Conservation (phyloP, 2,113 vertebrate species). For the Mandrillus leucophaeus region DNA sequence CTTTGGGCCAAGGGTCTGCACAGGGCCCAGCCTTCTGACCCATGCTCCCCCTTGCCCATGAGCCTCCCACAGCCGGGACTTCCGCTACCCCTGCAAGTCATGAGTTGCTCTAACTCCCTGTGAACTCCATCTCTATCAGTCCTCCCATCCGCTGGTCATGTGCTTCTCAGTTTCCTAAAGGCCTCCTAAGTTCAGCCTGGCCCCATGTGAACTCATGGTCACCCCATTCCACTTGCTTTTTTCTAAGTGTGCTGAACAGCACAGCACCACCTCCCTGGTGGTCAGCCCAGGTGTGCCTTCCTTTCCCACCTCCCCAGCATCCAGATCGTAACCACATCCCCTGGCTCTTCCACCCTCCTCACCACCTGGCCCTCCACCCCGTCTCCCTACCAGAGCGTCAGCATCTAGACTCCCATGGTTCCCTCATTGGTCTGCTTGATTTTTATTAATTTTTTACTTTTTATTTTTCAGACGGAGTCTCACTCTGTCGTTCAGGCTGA, state of each 20-base stretch:
- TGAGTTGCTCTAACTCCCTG: not conserved
- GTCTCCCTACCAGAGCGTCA: not conserved
- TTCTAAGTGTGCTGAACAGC: not conserved
- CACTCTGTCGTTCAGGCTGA: too few species aligned
- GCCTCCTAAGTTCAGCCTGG: not conserved
- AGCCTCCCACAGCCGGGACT: not conserved
- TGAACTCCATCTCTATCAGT: not conserved
- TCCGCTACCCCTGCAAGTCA: too few species aligned
- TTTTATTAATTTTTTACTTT: too few species aligned
- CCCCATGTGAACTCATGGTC: not conserved
- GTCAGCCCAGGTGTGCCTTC: not conserved
- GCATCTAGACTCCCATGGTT: not conserved
- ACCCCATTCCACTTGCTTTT: not conserved
- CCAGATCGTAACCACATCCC: not conserved
- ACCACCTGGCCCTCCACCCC: not conserved
- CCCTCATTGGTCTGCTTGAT: not conserved
- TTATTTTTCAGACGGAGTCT: too few species aligned
- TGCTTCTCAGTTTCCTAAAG: not conserved
- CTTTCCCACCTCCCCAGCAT: not conserved
- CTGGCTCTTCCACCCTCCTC: not conserved
- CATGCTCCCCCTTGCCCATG: not conserved
- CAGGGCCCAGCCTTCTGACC: not conserved
- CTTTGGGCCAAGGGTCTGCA: not conserved
- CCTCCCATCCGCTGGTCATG: not conserved
- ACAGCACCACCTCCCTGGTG: not conserved